Conservation (phyloP, 2,888 invertebrate species). For the Druceiella hillmani region DNA sequence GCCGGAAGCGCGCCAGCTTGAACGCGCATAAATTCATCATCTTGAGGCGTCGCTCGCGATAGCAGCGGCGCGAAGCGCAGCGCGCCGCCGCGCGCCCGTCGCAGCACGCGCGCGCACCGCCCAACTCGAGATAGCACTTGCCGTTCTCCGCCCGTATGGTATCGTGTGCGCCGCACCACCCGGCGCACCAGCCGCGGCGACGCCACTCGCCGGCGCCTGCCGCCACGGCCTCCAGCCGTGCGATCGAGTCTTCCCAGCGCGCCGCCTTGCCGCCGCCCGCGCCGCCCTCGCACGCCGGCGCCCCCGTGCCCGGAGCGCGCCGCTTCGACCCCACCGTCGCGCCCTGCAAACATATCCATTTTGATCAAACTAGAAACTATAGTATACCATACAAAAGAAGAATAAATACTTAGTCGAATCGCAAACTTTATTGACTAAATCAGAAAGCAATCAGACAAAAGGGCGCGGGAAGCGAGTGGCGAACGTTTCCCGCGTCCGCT, state of each 20-base stretch:
- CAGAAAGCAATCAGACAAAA: too few relatives aligned
- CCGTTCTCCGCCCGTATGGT: constrained; percentile 89
- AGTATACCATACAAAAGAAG: too few relatives aligned
- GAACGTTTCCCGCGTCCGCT: too few relatives aligned
- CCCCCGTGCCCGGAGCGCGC: constrained; percentile 48
- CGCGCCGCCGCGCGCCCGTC: constrained; percentile 68
- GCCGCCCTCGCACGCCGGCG: constrained; percentile 42
- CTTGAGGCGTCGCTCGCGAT: constrained; percentile 79
- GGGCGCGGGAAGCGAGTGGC: too few relatives aligned
- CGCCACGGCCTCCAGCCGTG: constrained; percentile 50
- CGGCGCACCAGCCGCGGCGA: constrained; percentile 53
- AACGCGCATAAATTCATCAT: constrained; percentile 90
- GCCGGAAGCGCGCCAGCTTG: constrained; percentile 81
- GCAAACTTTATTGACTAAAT: too few relatives aligned
- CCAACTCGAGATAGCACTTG: constrained; percentile 83
- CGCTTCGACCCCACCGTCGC: constrained; percentile 30
- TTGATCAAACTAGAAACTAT: too few relatives aligned
- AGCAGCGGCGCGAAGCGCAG: constrained; percentile 77
- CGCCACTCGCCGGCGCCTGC: constrained; percentile 59
- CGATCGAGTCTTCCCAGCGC: constrained; percentile 50
- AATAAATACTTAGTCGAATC: too few relatives aligned
- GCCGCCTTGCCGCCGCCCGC: constrained; percentile 40
- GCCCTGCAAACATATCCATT: neutral
- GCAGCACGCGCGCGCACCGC: constrained; percentile 69
- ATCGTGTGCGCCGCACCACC: constrained; percentile 59